Evolutionary conservation across 2,113 vertebrate species (phyloP), one percentile per base, ranked within the genome.

Genomic region (Gila orcuttii): DNA sequence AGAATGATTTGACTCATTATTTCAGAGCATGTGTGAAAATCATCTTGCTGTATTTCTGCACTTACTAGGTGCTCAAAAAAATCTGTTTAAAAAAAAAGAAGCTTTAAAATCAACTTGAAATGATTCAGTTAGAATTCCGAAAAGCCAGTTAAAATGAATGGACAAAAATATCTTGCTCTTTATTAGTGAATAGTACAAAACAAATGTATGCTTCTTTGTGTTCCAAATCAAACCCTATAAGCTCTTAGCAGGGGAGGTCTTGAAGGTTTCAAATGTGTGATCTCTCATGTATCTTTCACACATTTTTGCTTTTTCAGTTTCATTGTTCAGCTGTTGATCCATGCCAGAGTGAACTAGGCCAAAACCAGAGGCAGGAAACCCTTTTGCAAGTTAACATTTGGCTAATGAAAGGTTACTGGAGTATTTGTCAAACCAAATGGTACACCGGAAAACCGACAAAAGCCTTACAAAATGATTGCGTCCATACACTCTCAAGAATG

Each of bases 231-330:
- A 64, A 66, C 13, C 36, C n/a, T 66, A 4, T 28, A 66, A 42
- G n/a, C 36, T 31, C 36, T 47, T 21, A 52, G 50, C 47, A 77
- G 47, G 3, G 62, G 80, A 60, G 31, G 55, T 79, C 52, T 60
- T 60, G 77, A 5, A 42, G 21, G 11, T n/a, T 50, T 6, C 8
- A 31, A 36, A 52, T 36, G 19, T 69, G 19, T 55, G 80, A 79
- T 62, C 23, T 42, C 25, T 79, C 23, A 62, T 33, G 42, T 36
- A 33, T 39, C 7, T 28, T 64, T 31, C 3, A 9, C 79, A 66
- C 79, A 15, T 82, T 69, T 69, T 23, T 82, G 64, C 23, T 66
- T 47, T 69, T 69, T 82, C 64, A 36, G 45, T 55, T 57, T 68
- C 64, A 47, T 31, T 55, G 13, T 69, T 68, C 80, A 82, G 62